A percentile compares a stretch with the other conserved stretches of the same genome.
Conservation (phyloP, 2,888 invertebrate genomes). For the Himalopsyche anomala region DNA sequence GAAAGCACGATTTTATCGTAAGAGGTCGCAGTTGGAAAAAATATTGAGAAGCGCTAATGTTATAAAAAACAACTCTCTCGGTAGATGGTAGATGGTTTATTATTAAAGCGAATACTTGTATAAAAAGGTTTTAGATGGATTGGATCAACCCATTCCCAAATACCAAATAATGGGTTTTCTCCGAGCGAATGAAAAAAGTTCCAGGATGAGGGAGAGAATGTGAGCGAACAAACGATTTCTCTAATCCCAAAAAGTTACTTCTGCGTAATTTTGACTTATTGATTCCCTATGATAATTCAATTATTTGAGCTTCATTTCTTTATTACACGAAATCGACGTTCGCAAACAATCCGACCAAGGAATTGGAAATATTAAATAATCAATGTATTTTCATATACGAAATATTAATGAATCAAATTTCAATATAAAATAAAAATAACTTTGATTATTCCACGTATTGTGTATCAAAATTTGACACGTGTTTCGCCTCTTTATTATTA, state of each 20-base stretch:
- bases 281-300: constrained; percentile 39
- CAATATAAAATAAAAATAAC: no score
- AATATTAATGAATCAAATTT: no score
- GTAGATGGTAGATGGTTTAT: constrained; percentile 42
- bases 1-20: no score
- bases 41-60: neutral
- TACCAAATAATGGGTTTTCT: constrained; percentile 35
- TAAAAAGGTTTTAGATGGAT: constrained; percentile 56
- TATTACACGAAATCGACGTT: neutral
- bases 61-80: neutral
- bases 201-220: neutral
- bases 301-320: constrained; percentile 27
- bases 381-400: no score
- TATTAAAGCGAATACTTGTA: constrained; percentile 57
- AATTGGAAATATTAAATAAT: no score
- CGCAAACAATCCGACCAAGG: neutral
- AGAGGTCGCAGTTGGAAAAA: neutral
- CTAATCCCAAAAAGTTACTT: constrained; percentile 18
- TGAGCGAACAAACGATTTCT: constrained; percentile 29
- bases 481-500: no score
- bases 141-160: constrained; percentile 49
- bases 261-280: constrained; percentile 30
- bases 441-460: no score
- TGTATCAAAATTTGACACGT: no score
- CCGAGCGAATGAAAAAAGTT: constrained; percentile 29